phyloP scores from a whole-genome alignment of 2,888 invertebrate genomes.

The Rhopalosiphum nymphaeae region DNA sequence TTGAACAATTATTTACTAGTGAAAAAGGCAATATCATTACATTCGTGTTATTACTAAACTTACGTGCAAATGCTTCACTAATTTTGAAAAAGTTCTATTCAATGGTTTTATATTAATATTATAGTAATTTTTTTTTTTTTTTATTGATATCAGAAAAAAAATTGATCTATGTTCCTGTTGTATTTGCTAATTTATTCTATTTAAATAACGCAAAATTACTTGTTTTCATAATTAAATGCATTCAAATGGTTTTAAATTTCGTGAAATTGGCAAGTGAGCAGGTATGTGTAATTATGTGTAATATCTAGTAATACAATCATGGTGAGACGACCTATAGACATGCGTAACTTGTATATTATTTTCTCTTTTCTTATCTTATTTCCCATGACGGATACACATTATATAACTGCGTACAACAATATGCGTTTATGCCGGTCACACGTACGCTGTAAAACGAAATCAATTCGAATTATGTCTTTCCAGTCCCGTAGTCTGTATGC shows the following conservation, averaged over 20 bases:
- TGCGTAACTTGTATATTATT: not conserved
- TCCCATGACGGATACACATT: not conserved
- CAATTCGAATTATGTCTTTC: constrained; percentile 43
- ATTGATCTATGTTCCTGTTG: too few species aligned
- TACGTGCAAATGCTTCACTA: too few species aligned
- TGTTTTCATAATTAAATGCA: too few species aligned
- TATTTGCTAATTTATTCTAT: too few species aligned
- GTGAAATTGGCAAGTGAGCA: not conserved
- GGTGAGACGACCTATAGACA: not conserved
- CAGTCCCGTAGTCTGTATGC: not conserved
- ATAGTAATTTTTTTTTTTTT: too few species aligned
- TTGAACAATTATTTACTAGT: not conserved
- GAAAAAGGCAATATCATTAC: not conserved
- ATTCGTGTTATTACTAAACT: too few species aligned
- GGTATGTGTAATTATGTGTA: not conserved
- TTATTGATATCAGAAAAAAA: too few species aligned
- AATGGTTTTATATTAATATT: too few species aligned
- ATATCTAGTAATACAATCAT: not conserved
- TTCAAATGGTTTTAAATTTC: not conserved
- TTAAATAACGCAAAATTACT: too few species aligned
- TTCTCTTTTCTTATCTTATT: not conserved
- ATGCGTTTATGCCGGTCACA: not conserved
- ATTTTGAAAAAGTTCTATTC: too few species aligned
- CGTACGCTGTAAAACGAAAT: constrained; percentile 21
- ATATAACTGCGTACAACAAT: not conserved